Conservation (phyloP, 2,113 vertebrate genomes). For the Xiphophorus hellerii region DNA sequence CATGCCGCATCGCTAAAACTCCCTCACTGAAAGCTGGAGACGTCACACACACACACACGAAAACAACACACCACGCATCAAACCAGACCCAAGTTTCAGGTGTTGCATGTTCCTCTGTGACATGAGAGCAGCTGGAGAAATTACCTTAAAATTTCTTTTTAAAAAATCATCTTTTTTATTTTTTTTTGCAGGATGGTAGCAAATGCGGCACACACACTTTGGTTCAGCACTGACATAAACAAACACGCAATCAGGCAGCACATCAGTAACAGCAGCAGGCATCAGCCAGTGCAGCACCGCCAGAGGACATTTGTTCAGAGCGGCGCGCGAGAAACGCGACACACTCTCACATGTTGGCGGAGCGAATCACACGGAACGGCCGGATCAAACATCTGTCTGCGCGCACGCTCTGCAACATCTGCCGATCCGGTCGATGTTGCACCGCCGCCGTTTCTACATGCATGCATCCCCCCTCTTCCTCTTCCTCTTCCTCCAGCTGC, state of each 20-base stretch:
- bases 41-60: constrained; percentile 29
- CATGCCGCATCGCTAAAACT: constrained; percentile 68
- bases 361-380: constrained; percentile 54
- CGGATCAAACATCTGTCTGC: constrained; percentile 46
- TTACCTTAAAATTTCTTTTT: not conserved
- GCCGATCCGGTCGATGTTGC: constrained; percentile 61
- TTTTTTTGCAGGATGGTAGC: constrained; percentile 18
- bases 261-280: constrained; percentile 52
- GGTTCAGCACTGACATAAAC: constrained; percentile 38
- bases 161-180: not conserved
- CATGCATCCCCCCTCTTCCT: constrained; percentile 37
- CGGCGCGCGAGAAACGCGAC: constrained; percentile 39
- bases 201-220: constrained; percentile 32
- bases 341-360: constrained; percentile 56
- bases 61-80: constrained; percentile 21
- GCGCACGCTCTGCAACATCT: constrained; percentile 70
- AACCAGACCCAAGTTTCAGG: constrained; percentile 7
- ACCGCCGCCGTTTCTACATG: constrained; percentile 58
- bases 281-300: constrained; percentile 58
- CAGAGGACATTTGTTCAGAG: constrained; percentile 59
- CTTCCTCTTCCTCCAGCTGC: constrained; percentile 17
- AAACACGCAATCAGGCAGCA: constrained; percentile 64
- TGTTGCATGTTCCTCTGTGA: not conserved
- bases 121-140: constrained; percentile 9
- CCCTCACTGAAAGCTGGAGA: constrained; percentile 46